phyloP scores from a whole-genome alignment of 2,888 invertebrate genomes.

The Sinopyrophorus schimmeli region DNA sequence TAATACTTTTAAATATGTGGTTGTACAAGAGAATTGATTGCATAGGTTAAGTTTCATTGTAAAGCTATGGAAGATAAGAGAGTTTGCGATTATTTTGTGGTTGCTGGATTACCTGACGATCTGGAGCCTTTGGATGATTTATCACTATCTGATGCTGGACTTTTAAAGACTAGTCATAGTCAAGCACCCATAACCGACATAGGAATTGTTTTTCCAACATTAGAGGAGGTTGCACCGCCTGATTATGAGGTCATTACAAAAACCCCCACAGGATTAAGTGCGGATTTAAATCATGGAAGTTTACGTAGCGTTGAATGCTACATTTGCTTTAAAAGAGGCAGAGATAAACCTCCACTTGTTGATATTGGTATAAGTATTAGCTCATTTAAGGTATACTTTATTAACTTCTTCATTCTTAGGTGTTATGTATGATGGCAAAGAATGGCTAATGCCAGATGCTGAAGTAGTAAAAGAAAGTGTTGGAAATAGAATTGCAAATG shows the following conservation, averaged over 20 bases:
- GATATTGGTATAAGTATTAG: constrained; percentile 80
- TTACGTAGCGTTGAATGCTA: constrained; percentile 91
- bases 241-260: constrained; percentile 72
- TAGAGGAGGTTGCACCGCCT: constrained; percentile 83
- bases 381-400: neutral
- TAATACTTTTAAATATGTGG: constrained; percentile 17
- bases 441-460: constrained; percentile 92
- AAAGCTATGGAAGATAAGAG: constrained; percentile 76
- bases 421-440: constrained; percentile 96
- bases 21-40: constrained; percentile 3
- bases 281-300: constrained; percentile 97
- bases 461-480: constrained; percentile 87
- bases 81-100: constrained; percentile 98
- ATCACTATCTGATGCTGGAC: constrained; percentile 73
- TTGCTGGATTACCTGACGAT: constrained; percentile 89
- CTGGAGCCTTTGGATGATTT: constrained; percentile 76
- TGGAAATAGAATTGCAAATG: constrained; percentile 88
- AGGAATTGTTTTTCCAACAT: constrained; percentile 84
- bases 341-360: constrained; percentile 94
- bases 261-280: constrained; percentile 86
- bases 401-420: no score
- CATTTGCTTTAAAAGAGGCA: constrained; percentile 87
- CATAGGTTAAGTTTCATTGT: constrained; percentile 20
- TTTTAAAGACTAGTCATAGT: constrained; percentile 78
- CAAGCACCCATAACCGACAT: constrained; percentile 96